Base-by-base conservation (phyloP, 2,797 vertebrate genomes). In the Microctenopoma steveboyesi region DNA sequence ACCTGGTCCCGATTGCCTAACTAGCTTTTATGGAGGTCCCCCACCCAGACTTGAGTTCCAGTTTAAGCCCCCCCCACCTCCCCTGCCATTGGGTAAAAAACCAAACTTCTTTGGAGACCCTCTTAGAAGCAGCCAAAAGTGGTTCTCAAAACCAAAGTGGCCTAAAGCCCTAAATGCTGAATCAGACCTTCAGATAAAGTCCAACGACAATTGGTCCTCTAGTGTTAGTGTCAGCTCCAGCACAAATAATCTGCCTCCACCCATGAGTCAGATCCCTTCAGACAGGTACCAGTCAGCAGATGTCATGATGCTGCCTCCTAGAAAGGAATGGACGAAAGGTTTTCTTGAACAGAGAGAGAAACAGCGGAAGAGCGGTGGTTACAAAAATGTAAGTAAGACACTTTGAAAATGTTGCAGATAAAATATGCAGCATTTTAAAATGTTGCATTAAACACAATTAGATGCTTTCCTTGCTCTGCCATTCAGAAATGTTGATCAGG, bases 91-190 rank as follows among this genome's bases (percentile, higher is more conserved):
- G 86, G 59, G 60, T 71, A 92, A 90, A 65, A 92, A 89, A 75
- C 15, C 78, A 47, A 89, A 78, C 63, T 73, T 91, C 0, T 3
- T 91, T 0, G 92, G 84, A 56, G 69, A 77, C 0, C 87, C 92
- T 39, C 83, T 93, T 1, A 87, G 89, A 50, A 68, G 64, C 27
- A 94, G 82, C 86, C 97, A 97, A 72, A 92, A 93, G 47, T 97
- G 96, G 96, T 91, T 97, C 60, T 96, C 96, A 0, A 91, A 96
- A 40, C 88, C 94, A 30, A 97, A 97, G 55, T 95, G 96, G 96
- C 93, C 95, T 37, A 96, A 95, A 0, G 93, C 93, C 10, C 89
- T 84, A 2, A 88, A 82, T 4, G 92, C 91, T 0, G 95, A 97
- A 73, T 91, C 93, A 69, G 95, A 96, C 73, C 94, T 93, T 0